Conservation (phyloP, 2,888 invertebrate species). For the Ornithoptera alexandrae region DNA sequence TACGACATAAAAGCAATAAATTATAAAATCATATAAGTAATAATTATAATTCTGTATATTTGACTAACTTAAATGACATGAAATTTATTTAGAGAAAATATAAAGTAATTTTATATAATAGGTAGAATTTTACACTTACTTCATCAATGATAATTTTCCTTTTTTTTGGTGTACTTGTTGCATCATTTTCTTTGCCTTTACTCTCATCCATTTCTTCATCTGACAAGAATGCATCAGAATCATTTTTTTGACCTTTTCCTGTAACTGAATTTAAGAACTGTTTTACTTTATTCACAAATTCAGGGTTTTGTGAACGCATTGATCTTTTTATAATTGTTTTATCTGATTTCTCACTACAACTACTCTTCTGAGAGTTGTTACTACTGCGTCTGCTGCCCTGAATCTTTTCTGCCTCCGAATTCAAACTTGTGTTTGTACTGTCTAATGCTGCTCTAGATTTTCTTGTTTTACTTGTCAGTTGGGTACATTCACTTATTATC, state of each 20-base stretch:
- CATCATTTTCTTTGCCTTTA: slow-evolving; percentile 42
- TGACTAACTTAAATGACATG: not conserved
- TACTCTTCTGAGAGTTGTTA: slow-evolving; percentile 60
- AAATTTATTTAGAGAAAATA: not conserved
- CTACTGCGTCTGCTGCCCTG: slow-evolving; percentile 56
- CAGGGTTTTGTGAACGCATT: slow-evolving; percentile 82
- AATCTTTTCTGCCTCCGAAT: slow-evolving; percentile 60
- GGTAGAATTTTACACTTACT: slow-evolving; percentile 32
- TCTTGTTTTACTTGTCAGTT: slow-evolving; percentile 72
- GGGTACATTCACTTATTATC: slow-evolving; percentile 81
- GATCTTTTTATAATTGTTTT: slow-evolving; percentile 64
- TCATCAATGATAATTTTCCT: slow-evolving; percentile 38
- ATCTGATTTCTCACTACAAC: slow-evolving; percentile 64
- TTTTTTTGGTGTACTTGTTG: slow-evolving; percentile 40
- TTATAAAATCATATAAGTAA: not conserved
- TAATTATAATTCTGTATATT: not conserved
- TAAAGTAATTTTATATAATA: not conserved
- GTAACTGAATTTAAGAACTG: slow-evolving; percentile 80
- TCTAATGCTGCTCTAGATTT: slow-evolving; percentile 72
- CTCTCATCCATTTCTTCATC: slow-evolving; percentile 55
- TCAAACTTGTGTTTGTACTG: slow-evolving; percentile 64
- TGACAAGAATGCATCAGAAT: slow-evolving; percentile 40
- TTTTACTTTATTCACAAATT: slow-evolving; percentile 82
- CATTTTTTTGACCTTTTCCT: slow-evolving; percentile 53
- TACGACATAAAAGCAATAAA: slow-evolving; percentile 32